Percentiles rank a stretch among this genome's conserved stretches.
Evolutionary conservation across 2,113 vertebrate species (phyloP).

Genomic region (Petrocephalus microphthalmus): DNA sequence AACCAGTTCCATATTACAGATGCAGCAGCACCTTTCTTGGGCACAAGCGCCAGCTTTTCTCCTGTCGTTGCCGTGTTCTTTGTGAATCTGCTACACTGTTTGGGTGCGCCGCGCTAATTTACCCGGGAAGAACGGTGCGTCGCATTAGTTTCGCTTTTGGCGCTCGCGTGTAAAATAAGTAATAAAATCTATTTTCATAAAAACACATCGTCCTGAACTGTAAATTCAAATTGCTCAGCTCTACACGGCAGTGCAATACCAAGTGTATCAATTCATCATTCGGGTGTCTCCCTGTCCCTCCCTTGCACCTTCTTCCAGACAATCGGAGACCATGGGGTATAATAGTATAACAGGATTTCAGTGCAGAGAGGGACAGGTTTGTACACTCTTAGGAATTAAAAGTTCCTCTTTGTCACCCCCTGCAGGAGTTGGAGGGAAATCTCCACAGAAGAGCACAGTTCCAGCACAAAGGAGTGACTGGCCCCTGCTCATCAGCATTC

Average conservation of each 20-base stretch:
- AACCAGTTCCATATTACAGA: too few species aligned
- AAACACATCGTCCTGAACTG: too few species aligned
- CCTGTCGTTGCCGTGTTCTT: too few species aligned
- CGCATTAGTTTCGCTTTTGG: too few species aligned
- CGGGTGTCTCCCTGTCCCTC: not conserved
- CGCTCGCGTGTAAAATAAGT: too few species aligned
- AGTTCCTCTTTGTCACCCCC: not conserved
- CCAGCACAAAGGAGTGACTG: not conserved
- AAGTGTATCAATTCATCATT: not conserved
- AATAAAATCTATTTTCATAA: too few species aligned
- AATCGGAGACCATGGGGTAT: not conserved
- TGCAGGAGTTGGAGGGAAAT: constrained; percentile 29
- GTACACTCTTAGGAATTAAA: not conserved
- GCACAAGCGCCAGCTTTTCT: too few species aligned
- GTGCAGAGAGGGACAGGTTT: not conserved
- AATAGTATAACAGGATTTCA: not conserved
- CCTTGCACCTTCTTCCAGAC: not conserved
- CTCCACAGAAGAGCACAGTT: not conserved
- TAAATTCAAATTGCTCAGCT: too few species aligned
- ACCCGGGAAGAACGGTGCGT: too few species aligned
- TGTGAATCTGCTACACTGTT: too few species aligned
- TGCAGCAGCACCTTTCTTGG: too few species aligned
- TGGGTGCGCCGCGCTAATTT: too few species aligned
- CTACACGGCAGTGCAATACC: not conserved
- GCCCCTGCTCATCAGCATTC: not conserved